A percentile compares a stretch with the other conserved stretches of the same genome.
Conservation (phyloP, 2,888 invertebrate species). For the Cataglyphis livida region DNA sequence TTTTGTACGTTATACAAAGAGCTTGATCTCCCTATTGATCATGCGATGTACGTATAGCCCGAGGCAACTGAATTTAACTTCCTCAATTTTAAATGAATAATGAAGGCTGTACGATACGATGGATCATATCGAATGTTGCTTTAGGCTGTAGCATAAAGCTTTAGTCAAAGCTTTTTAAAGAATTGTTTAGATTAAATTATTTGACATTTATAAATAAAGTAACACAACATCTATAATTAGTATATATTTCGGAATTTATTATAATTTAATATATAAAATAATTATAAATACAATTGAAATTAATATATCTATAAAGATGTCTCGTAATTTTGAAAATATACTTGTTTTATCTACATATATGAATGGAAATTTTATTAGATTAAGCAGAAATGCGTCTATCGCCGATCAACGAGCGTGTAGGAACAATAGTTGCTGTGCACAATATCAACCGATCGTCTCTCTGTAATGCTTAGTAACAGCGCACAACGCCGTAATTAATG, state of each 20-base stretch:
- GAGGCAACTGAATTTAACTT: not conserved
- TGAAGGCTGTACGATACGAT: not conserved
- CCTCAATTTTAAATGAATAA: conserved; percentile 13
- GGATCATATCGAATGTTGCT: not conserved
- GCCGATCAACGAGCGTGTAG: not conserved
- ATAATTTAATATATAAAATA: not conserved
- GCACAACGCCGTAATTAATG: conserved; percentile 62
- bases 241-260: not conserved
- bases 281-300: not conserved
- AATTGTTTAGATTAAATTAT: not conserved
- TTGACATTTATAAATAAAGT: not conserved
- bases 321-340: not conserved
- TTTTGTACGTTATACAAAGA: not conserved
- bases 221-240: not conserved
- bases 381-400: not conserved
- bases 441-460: not conserved
- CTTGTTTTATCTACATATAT: not conserved
- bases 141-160: not conserved
- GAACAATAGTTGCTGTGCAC: conserved; percentile 30
- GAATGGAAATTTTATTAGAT: not conserved
- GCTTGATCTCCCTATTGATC: conserved; percentile 24
- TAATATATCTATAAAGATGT: not conserved
- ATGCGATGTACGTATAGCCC: not conserved
- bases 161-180: not conserved
- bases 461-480: conserved; percentile 8